Conservation (phyloP, 2,113 vertebrate species). For the Sturnus vulgaris region DNA sequence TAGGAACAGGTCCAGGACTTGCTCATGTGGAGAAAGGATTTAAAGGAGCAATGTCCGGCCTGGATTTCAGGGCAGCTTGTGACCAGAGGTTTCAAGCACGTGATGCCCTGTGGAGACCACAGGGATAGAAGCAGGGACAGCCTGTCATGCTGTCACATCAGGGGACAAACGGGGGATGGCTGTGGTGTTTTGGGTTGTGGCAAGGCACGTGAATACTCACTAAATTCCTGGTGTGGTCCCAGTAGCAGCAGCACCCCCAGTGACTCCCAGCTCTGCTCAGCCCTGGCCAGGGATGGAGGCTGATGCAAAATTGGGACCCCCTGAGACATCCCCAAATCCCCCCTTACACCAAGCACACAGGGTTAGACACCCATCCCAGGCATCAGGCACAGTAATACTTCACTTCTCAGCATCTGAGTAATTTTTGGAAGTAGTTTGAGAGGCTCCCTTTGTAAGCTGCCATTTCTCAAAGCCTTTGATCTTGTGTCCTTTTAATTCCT, state of each 20-base stretch:
- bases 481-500: background rate
- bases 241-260: rapidly evolving
- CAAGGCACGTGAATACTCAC: rapidly evolving
- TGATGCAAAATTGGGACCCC: background rate
- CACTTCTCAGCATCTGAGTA: background rate
- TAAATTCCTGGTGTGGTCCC: rapidly evolving
- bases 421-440: background rate
- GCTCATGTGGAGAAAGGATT: background rate
- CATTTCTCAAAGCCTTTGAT: background rate
- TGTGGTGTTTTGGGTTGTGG: background rate
- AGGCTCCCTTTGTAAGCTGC: background rate
- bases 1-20: background rate
- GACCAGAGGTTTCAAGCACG: background rate
- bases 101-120: no score
- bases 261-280: background rate
- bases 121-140: background rate
- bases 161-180: background rate
- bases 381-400: background rate
- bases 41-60: background rate
- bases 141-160: background rate
- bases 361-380: background rate
- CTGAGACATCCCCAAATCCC: background rate
- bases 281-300: background rate
- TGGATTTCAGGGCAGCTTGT: background rate
- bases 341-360: rapidly evolving